These are phyloP conservation scores for Psittacara wagleri DNA, from an alignment of 2,113 vertebrate genomes.

Conservation along the genomic window DNA sequence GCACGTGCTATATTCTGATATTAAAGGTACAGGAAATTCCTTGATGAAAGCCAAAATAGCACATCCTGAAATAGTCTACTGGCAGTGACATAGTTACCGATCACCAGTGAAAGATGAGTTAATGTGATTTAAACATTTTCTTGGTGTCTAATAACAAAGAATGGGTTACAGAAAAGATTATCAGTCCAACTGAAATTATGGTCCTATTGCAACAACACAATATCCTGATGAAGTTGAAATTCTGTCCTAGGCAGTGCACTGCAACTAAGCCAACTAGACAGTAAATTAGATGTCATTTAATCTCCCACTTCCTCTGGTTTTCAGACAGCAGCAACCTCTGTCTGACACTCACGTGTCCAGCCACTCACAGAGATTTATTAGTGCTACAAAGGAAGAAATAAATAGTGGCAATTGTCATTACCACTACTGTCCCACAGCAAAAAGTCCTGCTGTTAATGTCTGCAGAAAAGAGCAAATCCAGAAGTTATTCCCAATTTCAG, in stretches of 20 bases:
- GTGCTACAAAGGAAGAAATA: neutral
- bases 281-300: neutral
- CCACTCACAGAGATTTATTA: neutral
- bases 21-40: neutral
- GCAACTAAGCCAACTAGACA: neutral
- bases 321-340: neutral
- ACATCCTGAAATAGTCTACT: neutral
- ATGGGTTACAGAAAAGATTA: neutral
- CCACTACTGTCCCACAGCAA: neutral
- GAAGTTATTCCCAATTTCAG: neutral
- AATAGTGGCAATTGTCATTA: neutral
- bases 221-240: neutral
- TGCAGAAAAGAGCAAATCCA: neutral
- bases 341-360: neutral
- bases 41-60: neutral
- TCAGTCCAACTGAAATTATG: neutral
- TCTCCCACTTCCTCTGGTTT: neutral
- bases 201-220: neutral
- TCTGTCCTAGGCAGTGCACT: neutral
- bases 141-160: neutral
- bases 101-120: neutral
- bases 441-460: neutral
- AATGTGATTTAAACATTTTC: neutral
- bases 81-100: neutral
- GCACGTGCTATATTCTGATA: neutral